These are phyloP conservation scores for Diaprepes abbreviatus DNA, from an alignment of 2,888 invertebrate species.

Conservation along the genomic window DNA sequence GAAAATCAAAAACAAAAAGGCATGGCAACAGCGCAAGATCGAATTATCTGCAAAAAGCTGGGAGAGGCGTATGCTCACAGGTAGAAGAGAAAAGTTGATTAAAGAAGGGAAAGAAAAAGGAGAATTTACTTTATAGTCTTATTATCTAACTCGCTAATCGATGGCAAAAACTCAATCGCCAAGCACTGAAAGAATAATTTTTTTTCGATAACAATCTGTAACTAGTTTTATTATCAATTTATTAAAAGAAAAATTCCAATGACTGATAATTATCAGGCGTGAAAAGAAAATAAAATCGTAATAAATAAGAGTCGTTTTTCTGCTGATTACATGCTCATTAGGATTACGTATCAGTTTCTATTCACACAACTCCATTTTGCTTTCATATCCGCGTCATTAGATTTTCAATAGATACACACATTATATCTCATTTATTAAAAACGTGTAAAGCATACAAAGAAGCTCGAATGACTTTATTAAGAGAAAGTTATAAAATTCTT, in stretches of 20 bases:
- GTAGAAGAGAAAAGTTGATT: no score
- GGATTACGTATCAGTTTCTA: constrained; percentile 34
- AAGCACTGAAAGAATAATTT: no score
- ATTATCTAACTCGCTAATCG: no score
- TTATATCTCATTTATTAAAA: constrained; percentile 11
- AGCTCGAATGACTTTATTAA: constrained; percentile 18
- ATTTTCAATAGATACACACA: constrained; percentile 25
- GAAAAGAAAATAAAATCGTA: constrained; percentile 33
- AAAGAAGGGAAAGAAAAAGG: no score
- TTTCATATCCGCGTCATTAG: constrained; percentile 47
- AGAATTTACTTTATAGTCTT: no score
- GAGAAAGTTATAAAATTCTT: neutral
- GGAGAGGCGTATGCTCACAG: no score
- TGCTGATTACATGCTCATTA: constrained; percentile 29
- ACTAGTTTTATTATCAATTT: no score
- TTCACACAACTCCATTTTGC: constrained; percentile 29
- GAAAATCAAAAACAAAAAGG: no score
- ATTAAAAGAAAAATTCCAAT: neutral
- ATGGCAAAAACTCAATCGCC: no score
- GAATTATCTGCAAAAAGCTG: no score
- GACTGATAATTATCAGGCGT: neutral
- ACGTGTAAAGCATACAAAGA: constrained; percentile 8
- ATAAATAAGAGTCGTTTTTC: constrained; percentile 24
- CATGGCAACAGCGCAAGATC: no score
- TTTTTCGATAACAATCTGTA: no score